These are phyloP conservation scores for Oceanites oceanicus DNA, from an alignment of 2,113 vertebrate genomes.

Conservation along the genomic window DNA sequence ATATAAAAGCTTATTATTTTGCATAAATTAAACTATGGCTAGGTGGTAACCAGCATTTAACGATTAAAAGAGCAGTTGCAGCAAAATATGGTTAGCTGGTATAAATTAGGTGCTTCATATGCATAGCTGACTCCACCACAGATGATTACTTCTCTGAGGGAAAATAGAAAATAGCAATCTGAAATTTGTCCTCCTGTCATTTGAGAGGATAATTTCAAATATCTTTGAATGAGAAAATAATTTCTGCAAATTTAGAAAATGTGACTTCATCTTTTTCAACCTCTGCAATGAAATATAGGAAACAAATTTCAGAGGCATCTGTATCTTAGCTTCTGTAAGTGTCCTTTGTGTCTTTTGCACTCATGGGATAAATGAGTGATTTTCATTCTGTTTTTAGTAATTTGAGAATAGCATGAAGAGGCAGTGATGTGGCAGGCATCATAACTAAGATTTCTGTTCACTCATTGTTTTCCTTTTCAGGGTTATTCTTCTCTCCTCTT, in stretches of 20 bases:
- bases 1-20: background rate
- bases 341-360: background rate
- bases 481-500: background rate
- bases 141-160: background rate
- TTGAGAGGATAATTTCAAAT: background rate
- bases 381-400: background rate
- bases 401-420: background rate
- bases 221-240: background rate
- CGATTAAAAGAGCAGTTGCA: background rate
- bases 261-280: background rate
- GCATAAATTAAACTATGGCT: background rate
- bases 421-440: background rate
- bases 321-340: background rate
- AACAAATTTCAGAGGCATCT: background rate
- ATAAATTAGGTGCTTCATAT: background rate
- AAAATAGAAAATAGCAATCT: background rate
- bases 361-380: background rate
- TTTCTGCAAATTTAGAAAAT: background rate
- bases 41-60: background rate
- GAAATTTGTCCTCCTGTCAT: background rate
- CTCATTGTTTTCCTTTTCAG: background rate
- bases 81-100: background rate
- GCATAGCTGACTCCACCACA: background rate
- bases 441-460: background rate
- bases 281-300: background rate